A percentile compares a stretch with the other conserved stretches of the same genome.
Conservation (phyloP, 2,113 vertebrate species). For the Seriola quinqueradiata region DNA sequence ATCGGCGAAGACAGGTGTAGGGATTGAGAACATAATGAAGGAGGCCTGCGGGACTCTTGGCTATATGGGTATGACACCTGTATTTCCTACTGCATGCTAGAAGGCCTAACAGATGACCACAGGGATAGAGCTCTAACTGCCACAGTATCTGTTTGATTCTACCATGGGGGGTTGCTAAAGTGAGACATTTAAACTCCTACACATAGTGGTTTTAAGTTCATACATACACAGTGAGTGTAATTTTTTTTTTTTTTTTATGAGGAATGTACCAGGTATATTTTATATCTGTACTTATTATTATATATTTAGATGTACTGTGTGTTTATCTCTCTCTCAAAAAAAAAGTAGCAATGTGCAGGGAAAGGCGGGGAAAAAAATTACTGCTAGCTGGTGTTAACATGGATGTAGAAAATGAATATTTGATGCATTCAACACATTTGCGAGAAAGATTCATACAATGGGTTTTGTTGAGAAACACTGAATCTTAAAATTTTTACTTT, state of each 20-base stretch:
- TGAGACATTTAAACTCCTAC: neutral
- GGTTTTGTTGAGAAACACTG: neutral
- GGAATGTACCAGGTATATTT: no score
- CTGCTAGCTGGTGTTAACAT: neutral
- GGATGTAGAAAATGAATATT: neutral
- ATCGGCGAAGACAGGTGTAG: conserved; percentile 86
- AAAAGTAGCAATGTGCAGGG: neutral
- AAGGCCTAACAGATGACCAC: neutral
- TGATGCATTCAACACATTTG: neutral
- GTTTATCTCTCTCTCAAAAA: no score
- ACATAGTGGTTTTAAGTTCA: neutral
- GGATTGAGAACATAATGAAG: conserved; percentile 87
- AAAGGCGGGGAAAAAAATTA: neutral
- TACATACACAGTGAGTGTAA: neutral
- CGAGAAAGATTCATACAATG: neutral
- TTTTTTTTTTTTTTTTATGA: neutral
- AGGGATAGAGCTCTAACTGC: no score
- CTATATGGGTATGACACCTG: conserved; percentile 86
- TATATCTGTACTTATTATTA: neutral
- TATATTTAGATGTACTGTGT: no score
- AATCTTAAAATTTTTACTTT: neutral
- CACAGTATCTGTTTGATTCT: neutral
- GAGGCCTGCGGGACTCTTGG: conserved; percentile 88
- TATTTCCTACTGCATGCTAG: conserved; percentile 31
- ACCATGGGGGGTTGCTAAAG: neutral